phyloP scores from a whole-genome alignment of 1,140 invertebrate species.

The Ceratoteleas bidentatus region DNA sequence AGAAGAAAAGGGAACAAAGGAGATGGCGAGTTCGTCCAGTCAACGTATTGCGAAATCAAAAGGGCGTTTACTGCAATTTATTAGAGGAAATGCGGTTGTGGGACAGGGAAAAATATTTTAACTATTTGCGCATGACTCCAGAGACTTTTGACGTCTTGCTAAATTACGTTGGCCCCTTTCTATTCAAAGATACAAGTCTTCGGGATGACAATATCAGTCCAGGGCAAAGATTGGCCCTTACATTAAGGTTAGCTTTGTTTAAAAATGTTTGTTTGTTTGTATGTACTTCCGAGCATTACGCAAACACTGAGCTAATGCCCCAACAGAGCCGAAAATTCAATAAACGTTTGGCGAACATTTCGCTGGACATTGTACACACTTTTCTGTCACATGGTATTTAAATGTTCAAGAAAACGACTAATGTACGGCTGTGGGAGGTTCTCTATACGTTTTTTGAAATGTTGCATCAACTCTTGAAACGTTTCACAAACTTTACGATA shows the following conservation, averaged over 20 bases:
- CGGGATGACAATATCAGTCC: not conserved
- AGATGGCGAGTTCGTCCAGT: conserved; percentile 3
- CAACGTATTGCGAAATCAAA: not conserved
- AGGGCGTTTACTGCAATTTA: conserved; percentile 6
- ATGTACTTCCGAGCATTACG: too few species aligned
- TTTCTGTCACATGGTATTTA: too few species aligned
- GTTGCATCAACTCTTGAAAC: too few species aligned
- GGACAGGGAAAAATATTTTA: conserved; percentile 9
- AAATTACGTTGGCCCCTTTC: not conserved
- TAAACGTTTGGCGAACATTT: too few species aligned
- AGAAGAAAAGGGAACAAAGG: not conserved
- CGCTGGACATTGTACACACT: too few species aligned
- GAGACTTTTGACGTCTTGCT: conserved; percentile 3
- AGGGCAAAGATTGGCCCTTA: not conserved
- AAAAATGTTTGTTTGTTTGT: too few species aligned
- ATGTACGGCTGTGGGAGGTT: too few species aligned
- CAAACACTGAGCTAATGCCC: too few species aligned
- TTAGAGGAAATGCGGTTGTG: conserved; percentile 7
- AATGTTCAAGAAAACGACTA: too few species aligned
- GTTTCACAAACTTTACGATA: too few species aligned
- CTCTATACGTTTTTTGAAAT: too few species aligned
- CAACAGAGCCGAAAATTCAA: too few species aligned
- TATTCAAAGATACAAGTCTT: not conserved
- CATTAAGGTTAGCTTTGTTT: not conserved
- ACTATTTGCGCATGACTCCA: conserved; percentile 19